Conservation (phyloP, 1,140 invertebrate genomes). For the Drosophila punjabiensis region DNA sequence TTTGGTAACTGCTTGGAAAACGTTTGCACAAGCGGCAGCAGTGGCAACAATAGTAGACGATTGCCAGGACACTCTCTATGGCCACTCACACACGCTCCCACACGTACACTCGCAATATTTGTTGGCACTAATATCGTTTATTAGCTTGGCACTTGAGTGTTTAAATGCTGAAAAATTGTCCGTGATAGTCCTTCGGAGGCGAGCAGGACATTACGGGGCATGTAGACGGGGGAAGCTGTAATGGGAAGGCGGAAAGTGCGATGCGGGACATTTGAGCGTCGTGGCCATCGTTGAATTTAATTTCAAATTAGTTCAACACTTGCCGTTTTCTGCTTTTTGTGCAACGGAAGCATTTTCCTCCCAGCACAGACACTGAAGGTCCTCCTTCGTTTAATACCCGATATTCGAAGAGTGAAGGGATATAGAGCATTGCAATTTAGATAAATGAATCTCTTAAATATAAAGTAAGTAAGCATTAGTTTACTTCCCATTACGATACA, state of each 20-base stretch:
- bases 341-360: slow-evolving; percentile 58
- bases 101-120: slow-evolving; percentile 64
- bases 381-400: background rate
- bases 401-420: background rate
- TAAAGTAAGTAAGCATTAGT: background rate
- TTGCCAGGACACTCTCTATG: slow-evolving; percentile 15
- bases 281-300: slow-evolving; percentile 69
- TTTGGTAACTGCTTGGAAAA: slow-evolving; percentile 80
- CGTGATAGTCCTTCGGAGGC: slow-evolving; percentile 64
- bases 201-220: slow-evolving; percentile 33
- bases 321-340: slow-evolving; percentile 52
- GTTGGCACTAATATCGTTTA: slow-evolving; percentile 79
- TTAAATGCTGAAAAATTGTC: slow-evolving; percentile 78
- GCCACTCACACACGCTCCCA: slow-evolving; percentile 15
- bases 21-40: slow-evolving; percentile 62
- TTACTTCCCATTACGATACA: background rate
- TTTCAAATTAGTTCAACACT: slow-evolving; percentile 76
- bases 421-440: background rate
- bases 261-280: slow-evolving; percentile 34
- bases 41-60: slow-evolving; percentile 37
- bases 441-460: background rate
- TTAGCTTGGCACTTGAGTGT: slow-evolving; percentile 78
- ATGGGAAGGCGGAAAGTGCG: background rate
- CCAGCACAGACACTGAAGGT: slow-evolving; percentile 35
- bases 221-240: background rate